Evolutionary conservation across 2,888 invertebrate genomes (phyloP), one percentile per base, ranked within the genome.

Genomic region (Nomada flava): DNA sequence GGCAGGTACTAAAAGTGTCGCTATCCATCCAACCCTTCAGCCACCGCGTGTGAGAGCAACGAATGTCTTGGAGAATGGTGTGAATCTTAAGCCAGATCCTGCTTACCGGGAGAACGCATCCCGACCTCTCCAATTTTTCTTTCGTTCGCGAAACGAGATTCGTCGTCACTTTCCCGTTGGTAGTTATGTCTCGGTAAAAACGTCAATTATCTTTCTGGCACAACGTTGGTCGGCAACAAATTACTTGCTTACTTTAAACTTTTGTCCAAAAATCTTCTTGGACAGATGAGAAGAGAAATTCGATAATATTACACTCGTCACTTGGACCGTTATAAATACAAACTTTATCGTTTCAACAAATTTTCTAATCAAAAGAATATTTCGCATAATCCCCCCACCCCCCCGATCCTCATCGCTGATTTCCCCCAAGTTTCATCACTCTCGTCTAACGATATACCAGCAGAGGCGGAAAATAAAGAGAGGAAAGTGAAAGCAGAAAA

Each of bases 1-100:
- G 87, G 62, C 77, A 86, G 78, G 64, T 82, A 80, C 64, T 73
- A 71, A 79, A 84, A 79, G 71, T 83, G 84, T 88, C 88, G 70
- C 79, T 80, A 81, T 86, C 87, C 77, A 88, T 85, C 83, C 86
- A 83, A 86, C 84, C 87, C 88, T 86, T 88, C 86, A 79, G 78
- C 80, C 85, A 84, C 76, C 89, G 83, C 78, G 85, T 79, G 72
- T 71, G 79, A 75, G 70, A 83, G 83, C 71, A 5, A 82, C 77
- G 82, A 82, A 73, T 63, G 71, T 55, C 53, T 63, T 76, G 50
- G 55, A 82, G 77, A 78, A 76, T 70, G 79, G 78, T 69, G 77
- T 79, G 77, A 88, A 76, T 74, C 80, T 83, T n/a, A 23, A 23
- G 75, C 23, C 53, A 50, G 68, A 83, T 80, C 74, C 82, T 84